phyloP scores from a whole-genome alignment of 2,888 invertebrate species.

The Cheilosia vernalis region DNA sequence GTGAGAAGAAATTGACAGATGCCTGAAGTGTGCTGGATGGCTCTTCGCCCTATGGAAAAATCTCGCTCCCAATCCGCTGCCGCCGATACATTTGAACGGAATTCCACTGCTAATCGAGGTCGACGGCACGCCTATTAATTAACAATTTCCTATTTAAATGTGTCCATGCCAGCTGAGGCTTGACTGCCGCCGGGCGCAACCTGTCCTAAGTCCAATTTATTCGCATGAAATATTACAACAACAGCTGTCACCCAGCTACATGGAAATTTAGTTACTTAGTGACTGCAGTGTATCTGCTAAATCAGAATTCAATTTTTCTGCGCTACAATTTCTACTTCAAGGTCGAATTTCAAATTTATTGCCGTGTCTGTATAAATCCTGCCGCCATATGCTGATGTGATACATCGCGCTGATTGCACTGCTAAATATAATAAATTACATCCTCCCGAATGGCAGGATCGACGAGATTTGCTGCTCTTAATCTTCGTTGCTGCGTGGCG shows the following conservation, averaged over 20 bases:
- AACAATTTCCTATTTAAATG: slow-evolving; percentile 29
- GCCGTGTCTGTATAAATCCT: background rate
- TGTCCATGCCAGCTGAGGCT: slow-evolving; percentile 3
- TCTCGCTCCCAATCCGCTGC: background rate
- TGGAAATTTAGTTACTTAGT: slow-evolving; percentile 4
- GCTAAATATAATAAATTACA: slow-evolving; percentile 30
- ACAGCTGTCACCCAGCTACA: slow-evolving; percentile 30
- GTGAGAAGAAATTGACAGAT: background rate
- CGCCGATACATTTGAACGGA: background rate
- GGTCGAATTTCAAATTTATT: slow-evolving; percentile 48
- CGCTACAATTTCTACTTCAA: slow-evolving; percentile 30
- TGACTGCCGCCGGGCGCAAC: slow-evolving; percentile 18
- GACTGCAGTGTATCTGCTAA: slow-evolving; percentile 7
- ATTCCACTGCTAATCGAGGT: background rate
- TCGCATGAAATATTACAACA: slow-evolving; percentile 43
- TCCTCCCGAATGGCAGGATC: background rate
- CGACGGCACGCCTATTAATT: slow-evolving; percentile 32
- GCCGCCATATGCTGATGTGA: slow-evolving; percentile 23
- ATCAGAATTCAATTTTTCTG: slow-evolving; percentile 7
- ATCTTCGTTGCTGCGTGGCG: slow-evolving; percentile 37
- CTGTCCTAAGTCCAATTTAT: slow-evolving; percentile 30
- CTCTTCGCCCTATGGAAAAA: background rate
- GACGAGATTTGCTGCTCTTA: slow-evolving; percentile 31
- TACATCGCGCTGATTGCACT: slow-evolving; percentile 40
- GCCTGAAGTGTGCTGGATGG: background rate